Conservation (phyloP, 2,888 invertebrate genomes). For the Hemithea aestivaria region DNA sequence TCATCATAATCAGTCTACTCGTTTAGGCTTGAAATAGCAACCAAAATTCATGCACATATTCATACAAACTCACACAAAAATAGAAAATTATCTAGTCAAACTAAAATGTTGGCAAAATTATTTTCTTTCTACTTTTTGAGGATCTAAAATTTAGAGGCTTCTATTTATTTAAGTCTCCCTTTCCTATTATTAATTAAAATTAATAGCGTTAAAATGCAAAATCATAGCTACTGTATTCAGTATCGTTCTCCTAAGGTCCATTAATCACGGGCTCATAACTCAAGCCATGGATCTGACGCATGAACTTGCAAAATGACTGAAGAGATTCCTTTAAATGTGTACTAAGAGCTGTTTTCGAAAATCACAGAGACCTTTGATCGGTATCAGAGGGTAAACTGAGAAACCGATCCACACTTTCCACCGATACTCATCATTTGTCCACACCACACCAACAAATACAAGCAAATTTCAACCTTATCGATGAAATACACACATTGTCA, state of each 20-base stretch:
- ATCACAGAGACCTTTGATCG: slow-evolving; percentile 58
- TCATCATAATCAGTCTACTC: too few relatives aligned
- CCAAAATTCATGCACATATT: too few relatives aligned
- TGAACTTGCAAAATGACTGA: slow-evolving; percentile 55
- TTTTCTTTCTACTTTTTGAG: too few relatives aligned
- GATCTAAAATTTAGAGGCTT: too few relatives aligned
- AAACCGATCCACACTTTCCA: slow-evolving; percentile 61
- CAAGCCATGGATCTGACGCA: slow-evolving; percentile 50
- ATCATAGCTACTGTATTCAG: slow-evolving; percentile 11
- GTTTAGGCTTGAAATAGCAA: too few relatives aligned
- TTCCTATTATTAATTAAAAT: too few relatives aligned
- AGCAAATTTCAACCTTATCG: slow-evolving; percentile 44
- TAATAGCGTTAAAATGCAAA: neutral
- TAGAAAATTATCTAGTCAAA: too few relatives aligned
- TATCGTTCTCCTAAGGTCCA: slow-evolving; percentile 21
- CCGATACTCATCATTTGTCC: slow-evolving; percentile 57
- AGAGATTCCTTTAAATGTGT: slow-evolving; percentile 48
- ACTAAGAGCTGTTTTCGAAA: slow-evolving; percentile 51
- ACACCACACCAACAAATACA: slow-evolving; percentile 26
- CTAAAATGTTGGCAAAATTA: too few relatives aligned
- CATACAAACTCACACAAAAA: too few relatives aligned
- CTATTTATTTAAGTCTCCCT: too few relatives aligned
- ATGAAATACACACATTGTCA: too few relatives aligned
- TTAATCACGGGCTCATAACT: slow-evolving; percentile 66
- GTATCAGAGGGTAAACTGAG: slow-evolving; percentile 60